Evolutionary conservation across 2,113 vertebrate genomes (phyloP).

Genomic region (Daboia siamensis): DNA sequence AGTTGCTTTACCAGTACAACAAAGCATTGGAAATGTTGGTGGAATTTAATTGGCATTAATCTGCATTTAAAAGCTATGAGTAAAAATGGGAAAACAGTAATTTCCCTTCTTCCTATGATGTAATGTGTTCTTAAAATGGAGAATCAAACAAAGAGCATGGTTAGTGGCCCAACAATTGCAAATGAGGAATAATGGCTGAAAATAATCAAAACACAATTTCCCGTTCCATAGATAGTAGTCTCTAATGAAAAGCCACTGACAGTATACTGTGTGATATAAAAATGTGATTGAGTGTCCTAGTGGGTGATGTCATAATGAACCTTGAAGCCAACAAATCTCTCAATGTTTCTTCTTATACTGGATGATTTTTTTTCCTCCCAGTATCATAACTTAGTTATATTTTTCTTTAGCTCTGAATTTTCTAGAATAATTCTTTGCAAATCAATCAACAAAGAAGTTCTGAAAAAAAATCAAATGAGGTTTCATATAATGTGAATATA

Average conservation of each 20-base stretch:
- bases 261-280: not conserved
- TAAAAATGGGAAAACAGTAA: not conserved
- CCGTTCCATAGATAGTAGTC: not conserved
- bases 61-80: not conserved
- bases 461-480: not conserved
- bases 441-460: not conserved
- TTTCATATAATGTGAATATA: not conserved
- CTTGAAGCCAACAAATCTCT: not conserved
- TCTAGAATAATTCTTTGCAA: not conserved
- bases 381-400: not conserved
- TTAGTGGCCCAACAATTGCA: not conserved
- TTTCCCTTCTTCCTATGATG: not conserved
- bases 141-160: not conserved
- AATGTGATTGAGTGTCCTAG: not conserved
- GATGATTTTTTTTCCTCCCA: not conserved
- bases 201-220: not conserved
- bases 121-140: not conserved
- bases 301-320: not conserved
- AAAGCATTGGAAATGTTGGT: not conserved
- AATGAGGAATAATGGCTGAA: not conserved
- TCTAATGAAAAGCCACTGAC: no score
- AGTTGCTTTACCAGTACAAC: not conserved
- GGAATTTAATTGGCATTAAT: not conserved
- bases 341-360: not conserved
- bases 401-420: not conserved